These are phyloP conservation scores for Clarias fuscus DNA, from an alignment of 2,797 vertebrate species.

Conservation along the genomic window DNA sequence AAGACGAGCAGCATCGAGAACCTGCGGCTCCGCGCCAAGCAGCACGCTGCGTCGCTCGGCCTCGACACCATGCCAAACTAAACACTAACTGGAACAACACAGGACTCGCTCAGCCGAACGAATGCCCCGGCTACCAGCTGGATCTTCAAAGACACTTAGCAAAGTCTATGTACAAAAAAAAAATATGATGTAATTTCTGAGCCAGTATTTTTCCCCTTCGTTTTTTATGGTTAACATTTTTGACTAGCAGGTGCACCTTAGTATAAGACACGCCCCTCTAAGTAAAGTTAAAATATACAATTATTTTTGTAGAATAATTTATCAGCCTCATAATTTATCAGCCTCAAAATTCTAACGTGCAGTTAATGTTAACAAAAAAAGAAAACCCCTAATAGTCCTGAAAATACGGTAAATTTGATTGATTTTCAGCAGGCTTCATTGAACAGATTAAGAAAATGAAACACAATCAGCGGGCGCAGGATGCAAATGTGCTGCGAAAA, in stretches of 20 bases:
- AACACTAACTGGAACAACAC: constrained; percentile 55
- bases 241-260: constrained; percentile 1
- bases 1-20: constrained; percentile 99
- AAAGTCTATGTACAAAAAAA: not conserved
- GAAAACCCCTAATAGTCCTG: not conserved
- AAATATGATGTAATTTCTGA: not conserved
- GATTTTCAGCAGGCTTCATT: not conserved
- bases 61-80: constrained; percentile 94
- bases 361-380: not conserved
- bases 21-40: constrained; percentile 91
- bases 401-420: constrained; percentile 8
- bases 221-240: not conserved
- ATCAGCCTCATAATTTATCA: not conserved
- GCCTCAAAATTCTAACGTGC: not conserved
- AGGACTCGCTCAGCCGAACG: not conserved
- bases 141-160: not conserved
- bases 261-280: not conserved
- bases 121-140: not conserved
- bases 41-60: constrained; percentile 94
- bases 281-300: not conserved
- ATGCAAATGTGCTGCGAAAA: not conserved
- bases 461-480: not conserved
- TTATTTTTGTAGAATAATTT: not conserved
- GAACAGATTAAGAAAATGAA: not conserved
- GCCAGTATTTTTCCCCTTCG: not conserved